Evolutionary conservation across 2,113 vertebrate genomes (phyloP).

Genomic region (Danio rerio): DNA sequence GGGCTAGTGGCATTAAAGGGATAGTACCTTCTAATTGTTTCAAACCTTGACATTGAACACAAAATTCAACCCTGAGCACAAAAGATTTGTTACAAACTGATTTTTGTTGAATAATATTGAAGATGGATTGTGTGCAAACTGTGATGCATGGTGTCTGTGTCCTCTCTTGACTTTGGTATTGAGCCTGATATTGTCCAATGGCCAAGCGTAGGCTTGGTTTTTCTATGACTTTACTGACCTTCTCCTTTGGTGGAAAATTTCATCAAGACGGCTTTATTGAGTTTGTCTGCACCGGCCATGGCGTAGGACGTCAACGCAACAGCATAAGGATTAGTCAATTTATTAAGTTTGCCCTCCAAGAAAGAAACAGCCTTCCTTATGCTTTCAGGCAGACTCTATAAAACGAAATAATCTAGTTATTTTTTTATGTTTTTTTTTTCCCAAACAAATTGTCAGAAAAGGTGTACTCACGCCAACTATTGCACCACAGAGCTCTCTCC

Average conservation of each 20-base stretch:
- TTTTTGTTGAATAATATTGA: too few relatives aligned
- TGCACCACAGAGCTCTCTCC: slow-evolving; percentile 68
- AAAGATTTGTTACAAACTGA: too few relatives aligned
- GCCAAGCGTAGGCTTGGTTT: too few relatives aligned
- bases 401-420: neutral
- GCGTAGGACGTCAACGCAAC: slow-evolving; percentile 85
- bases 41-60: too few relatives aligned
- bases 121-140: too few relatives aligned
- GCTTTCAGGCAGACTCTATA: slow-evolving; percentile 74
- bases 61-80: too few relatives aligned
- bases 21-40: too few relatives aligned
- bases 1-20: too few relatives aligned
- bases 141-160: too few relatives aligned
- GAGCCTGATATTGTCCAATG: too few relatives aligned
- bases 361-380: slow-evolving; percentile 74
- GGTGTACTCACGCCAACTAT: slow-evolving; percentile 77
- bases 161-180: too few relatives aligned
- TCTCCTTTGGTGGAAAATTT: slow-evolving; percentile 47
- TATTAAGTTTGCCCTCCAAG: slow-evolving; percentile 70
- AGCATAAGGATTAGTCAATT: slow-evolving; percentile 81
- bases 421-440: neutral
- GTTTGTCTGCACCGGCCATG: slow-evolving; percentile 71
- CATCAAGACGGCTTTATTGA: slow-evolving; percentile 62
- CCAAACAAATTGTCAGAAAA: neutral
- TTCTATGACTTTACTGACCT: slow-evolving; percentile 21